phyloP scores from a whole-genome alignment of 2,113 vertebrate species.

The Regulus satrapa region DNA sequence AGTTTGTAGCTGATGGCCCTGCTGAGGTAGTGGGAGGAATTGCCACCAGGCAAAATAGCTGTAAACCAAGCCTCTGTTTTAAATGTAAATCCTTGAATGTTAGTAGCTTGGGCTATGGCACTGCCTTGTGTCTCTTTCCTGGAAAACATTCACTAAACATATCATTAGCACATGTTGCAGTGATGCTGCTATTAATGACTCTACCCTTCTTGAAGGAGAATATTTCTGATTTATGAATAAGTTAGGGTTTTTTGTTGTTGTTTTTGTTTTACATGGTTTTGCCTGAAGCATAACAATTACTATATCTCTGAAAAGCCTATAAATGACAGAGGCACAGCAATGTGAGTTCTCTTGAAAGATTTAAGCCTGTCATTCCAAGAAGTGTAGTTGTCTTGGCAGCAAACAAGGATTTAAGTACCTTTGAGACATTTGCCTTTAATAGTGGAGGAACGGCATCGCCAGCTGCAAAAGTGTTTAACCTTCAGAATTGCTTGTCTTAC shows the following conservation, averaged over 20 bases:
- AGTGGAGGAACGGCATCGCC: not conserved
- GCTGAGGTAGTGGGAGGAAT: not conserved
- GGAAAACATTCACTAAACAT: not conserved
- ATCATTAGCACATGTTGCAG: not conserved
- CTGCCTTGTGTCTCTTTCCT: not conserved
- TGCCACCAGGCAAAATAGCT: not conserved
- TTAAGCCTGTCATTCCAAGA: not conserved
- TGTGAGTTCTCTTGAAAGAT: not conserved
- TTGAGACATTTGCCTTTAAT: constrained; percentile 20
- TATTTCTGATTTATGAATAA: not conserved
- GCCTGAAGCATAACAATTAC: not conserved
- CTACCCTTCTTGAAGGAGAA: not conserved
- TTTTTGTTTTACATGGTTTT: not conserved
- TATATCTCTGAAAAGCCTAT: not conserved
- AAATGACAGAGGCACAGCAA: not conserved
- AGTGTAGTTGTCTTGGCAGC: not conserved
- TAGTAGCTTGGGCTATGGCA: not conserved
- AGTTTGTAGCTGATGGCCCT: not conserved
- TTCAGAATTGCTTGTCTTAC: not conserved
- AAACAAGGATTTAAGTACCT: constrained; percentile 2
- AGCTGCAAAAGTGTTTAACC: not conserved
- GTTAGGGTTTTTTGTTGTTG: not conserved
- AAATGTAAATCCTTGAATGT: not conserved
- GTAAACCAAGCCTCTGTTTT: not conserved
- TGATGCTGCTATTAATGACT: not conserved